These are phyloP conservation scores for Macaca mulatta DNA, from an alignment of 2,113 vertebrate genomes.

Conservation along the genomic window DNA sequence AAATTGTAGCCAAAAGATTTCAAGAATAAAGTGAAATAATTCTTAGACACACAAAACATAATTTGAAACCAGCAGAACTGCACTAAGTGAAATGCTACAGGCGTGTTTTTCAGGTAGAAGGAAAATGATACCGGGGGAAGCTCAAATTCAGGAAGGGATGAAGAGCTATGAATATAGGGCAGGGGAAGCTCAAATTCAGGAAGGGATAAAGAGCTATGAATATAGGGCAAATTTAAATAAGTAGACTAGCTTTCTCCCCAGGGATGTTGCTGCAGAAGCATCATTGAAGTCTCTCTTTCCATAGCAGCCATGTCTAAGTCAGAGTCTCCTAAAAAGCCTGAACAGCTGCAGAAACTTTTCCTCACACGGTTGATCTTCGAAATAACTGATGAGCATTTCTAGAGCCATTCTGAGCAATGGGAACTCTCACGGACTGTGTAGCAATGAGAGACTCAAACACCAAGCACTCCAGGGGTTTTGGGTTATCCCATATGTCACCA, in stretches of 20 bases:
- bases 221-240: background rate
- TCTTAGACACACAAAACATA: conserved; percentile 13
- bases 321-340: background rate
- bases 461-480: background rate
- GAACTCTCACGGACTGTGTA: background rate
- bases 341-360: background rate
- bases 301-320: background rate
- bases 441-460: background rate
- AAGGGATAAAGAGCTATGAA: background rate
- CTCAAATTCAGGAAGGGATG: background rate
- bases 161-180: background rate
- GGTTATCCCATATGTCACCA: background rate
- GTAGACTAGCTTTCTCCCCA: background rate
- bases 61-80: background rate
- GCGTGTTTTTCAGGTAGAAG: background rate
- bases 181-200: background rate
- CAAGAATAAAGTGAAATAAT: conserved; percentile 13
- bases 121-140: background rate
- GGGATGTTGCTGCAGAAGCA: background rate
- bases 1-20: conserved; percentile 25
- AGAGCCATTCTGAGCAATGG: background rate
- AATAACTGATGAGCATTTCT: background rate
- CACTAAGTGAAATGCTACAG: background rate
- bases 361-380: background rate
- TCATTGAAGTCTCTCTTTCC: background rate